These are phyloP conservation scores for Pandion haliaetus DNA, from an alignment of 2,113 vertebrate genomes.

Conservation along the genomic window DNA sequence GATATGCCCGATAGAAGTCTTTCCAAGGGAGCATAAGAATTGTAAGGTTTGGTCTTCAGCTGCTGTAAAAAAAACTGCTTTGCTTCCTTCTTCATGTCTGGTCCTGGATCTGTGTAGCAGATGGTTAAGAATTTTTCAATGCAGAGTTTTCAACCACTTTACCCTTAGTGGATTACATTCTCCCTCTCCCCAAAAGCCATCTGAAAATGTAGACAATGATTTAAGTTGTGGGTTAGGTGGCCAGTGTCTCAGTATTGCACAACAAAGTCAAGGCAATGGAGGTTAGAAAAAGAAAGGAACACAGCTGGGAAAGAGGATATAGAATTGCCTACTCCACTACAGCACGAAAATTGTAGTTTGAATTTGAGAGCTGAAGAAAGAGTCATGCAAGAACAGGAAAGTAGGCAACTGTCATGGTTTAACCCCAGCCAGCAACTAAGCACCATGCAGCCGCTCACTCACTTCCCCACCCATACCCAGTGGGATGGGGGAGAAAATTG, in stretches of 20 bases:
- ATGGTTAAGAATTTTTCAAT: background rate
- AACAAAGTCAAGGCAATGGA: background rate
- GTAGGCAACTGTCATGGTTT: no score
- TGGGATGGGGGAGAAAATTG: no score
- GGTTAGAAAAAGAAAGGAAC: background rate
- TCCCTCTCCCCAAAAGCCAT: background rate
- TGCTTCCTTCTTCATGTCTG: background rate
- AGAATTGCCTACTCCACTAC: background rate
- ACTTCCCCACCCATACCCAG: no score
- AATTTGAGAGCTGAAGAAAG: background rate
- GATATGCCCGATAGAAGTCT: background rate
- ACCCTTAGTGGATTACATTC: background rate
- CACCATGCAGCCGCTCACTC: no score
- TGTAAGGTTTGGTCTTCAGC: background rate
- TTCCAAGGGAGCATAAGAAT: background rate
- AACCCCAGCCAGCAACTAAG: no score
- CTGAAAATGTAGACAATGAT: background rate
- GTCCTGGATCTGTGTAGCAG: background rate
- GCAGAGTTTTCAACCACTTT: background rate
- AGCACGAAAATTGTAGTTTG: background rate
- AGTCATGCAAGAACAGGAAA: background rate
- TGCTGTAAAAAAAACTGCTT: background rate
- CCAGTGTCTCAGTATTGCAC: background rate
- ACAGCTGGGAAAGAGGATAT: background rate
- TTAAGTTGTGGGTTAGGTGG: background rate